A percentile compares a stretch with the other conserved stretches of the same genome.
These are phyloP conservation scores for Glyphotaelius pellucidus DNA, from an alignment of 2,888 invertebrate genomes.

Conservation along the genomic window DNA sequence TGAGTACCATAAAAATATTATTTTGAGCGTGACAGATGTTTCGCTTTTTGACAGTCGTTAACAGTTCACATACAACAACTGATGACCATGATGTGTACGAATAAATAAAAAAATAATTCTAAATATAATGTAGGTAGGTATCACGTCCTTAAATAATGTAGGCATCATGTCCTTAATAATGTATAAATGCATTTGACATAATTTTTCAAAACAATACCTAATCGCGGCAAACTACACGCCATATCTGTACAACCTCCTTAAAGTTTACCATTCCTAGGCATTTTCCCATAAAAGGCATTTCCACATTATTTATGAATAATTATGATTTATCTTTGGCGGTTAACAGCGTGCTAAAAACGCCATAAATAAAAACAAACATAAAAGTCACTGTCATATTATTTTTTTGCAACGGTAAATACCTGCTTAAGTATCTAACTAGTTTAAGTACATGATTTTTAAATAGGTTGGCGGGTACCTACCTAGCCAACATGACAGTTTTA, in stretches of 20 bases:
- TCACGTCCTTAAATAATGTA: no score
- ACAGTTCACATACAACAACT: no score
- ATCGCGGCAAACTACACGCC: neutral
- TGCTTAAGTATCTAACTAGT: no score
- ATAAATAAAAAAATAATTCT: no score
- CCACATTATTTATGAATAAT: neutral
- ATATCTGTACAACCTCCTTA: neutral
- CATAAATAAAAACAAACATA: neutral
- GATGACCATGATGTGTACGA: no score
- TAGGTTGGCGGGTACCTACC: neutral
- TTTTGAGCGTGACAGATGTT: no score
- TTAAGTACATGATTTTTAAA: no score
- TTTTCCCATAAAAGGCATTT: neutral
- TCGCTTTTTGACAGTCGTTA: no score
- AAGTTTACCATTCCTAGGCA: neutral
- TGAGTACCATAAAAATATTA: no score
- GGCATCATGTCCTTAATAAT: no score
- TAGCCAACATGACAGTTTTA: neutral
- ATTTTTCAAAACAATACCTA: neutral
- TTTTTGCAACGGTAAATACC: neutral
- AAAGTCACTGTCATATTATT: neutral
- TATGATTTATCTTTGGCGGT: neutral
- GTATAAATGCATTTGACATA: neutral
- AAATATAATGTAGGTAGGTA: no score
- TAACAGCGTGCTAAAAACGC: neutral